These are phyloP conservation scores for Euplagia quadripunctaria DNA, from an alignment of 2,888 invertebrate genomes.

Conservation along the genomic window DNA sequence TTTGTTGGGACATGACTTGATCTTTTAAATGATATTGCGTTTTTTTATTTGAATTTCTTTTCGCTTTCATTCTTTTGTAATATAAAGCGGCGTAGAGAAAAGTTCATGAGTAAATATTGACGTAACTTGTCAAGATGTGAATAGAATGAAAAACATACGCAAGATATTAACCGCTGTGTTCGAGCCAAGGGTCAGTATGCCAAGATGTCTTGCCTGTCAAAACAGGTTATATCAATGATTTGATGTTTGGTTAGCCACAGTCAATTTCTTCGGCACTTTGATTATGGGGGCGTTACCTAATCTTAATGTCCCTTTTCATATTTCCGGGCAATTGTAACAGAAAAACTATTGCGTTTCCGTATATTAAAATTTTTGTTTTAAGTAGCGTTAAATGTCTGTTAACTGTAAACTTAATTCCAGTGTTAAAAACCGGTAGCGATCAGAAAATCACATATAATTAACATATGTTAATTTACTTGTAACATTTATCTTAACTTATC, in stretches of 20 bases:
- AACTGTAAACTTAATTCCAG: slow-evolving; percentile 18
- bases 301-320: slow-evolving; percentile 35
- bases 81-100: slow-evolving; percentile 61
- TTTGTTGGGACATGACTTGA: slow-evolving; percentile 69
- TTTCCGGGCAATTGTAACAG: slow-evolving; percentile 23
- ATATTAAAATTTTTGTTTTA: slow-evolving; percentile 30
- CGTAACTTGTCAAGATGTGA: slow-evolving; percentile 66
- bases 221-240: slow-evolving; percentile 33
- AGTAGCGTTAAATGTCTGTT: slow-evolving; percentile 24
- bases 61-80: slow-evolving; percentile 61
- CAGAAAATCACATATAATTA: slow-evolving; percentile 1
- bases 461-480: slow-evolving; percentile 4
- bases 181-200: slow-evolving; percentile 76
- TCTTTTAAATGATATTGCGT: slow-evolving; percentile 54
- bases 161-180: slow-evolving; percentile 47
- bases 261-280: slow-evolving; percentile 28
- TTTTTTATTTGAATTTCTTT: slow-evolving; percentile 60
- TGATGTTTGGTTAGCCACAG: slow-evolving; percentile 24
- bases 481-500: background rate
- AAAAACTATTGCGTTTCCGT: slow-evolving; percentile 17
- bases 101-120: slow-evolving; percentile 73
- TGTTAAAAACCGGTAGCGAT: slow-evolving; percentile 28
- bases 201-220: slow-evolving; percentile 55
- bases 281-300: slow-evolving; percentile 36
- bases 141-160: slow-evolving; percentile 66